A percentile compares a stretch with the other conserved stretches of the same genome.
Conservation (phyloP, 2,888 invertebrate genomes). For the Blomia tropicalis region DNA sequence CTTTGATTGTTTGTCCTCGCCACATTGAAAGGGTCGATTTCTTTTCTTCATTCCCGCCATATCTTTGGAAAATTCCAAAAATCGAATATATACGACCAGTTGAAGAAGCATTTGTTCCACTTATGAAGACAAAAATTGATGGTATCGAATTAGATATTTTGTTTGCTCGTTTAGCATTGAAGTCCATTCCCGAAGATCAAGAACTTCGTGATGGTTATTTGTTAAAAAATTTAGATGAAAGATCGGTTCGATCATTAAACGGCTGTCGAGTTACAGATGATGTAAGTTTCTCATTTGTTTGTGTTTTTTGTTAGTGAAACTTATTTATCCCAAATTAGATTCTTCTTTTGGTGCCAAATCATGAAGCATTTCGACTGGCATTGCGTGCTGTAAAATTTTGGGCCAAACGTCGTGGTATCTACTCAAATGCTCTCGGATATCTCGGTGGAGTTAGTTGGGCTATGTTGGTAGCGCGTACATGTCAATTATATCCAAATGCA, state of each 20-base stretch:
- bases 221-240: conserved; percentile 82
- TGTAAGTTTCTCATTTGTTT: conserved; percentile 41
- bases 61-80: conserved; percentile 68
- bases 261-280: conserved; percentile 95
- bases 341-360: conserved; percentile 79
- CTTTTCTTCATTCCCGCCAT: conserved; percentile 82
- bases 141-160: conserved; percentile 92
- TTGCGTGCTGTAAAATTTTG: conserved; percentile 88
- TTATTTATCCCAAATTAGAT: not conserved
- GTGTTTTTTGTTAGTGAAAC: not conserved
- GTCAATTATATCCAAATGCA: conserved; percentile 95
- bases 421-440: conserved; percentile 94
- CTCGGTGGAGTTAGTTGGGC: conserved; percentile 99
- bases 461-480: conserved; percentile 93
- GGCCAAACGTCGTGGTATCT: conserved; percentile 94
- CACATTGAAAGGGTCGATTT: conserved; percentile 87
- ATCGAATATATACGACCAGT: conserved; percentile 72
- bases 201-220: conserved; percentile 71
- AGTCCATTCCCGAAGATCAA: conserved; percentile 76
- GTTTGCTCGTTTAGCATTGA: conserved; percentile 84
- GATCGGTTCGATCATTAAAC: conserved; percentile 57
- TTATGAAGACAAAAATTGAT: conserved; percentile 97
- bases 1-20: conserved; percentile 87
- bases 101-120: conserved; percentile 96
- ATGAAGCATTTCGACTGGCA: conserved; percentile 80